These are phyloP conservation scores for Leucoma salicis DNA, from an alignment of 2,888 invertebrate genomes.

Conservation along the genomic window DNA sequence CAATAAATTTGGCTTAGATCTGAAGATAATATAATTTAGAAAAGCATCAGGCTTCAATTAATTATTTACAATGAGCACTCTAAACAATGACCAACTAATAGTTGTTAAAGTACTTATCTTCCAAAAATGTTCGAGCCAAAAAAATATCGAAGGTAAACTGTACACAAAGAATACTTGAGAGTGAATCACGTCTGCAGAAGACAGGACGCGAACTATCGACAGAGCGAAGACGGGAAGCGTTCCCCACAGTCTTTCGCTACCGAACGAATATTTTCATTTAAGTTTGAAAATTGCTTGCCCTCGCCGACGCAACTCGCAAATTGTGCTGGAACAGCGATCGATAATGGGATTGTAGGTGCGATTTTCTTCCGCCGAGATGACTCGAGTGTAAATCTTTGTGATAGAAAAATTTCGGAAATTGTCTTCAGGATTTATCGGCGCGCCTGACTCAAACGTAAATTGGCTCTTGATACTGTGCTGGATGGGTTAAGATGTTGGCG, in stretches of 20 bases:
- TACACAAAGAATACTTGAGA: slow-evolving; percentile 26
- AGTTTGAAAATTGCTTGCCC: slow-evolving; percentile 75
- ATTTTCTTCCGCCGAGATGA: slow-evolving; percentile 71
- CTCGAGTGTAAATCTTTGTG: slow-evolving; percentile 71
- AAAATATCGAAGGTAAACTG: slow-evolving; percentile 14
- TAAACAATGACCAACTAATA: no score
- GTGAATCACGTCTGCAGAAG: slow-evolving; percentile 29
- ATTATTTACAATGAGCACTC: no score
- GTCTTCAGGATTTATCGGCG: slow-evolving; percentile 63
- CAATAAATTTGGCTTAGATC: no score
- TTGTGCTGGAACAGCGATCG: slow-evolving; percentile 77
- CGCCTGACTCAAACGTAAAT: slow-evolving; percentile 48
- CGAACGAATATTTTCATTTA: slow-evolving; percentile 78
- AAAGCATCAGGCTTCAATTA: no score
- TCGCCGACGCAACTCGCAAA: slow-evolving; percentile 69
- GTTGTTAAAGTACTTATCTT: no score
- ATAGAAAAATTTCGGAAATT: slow-evolving; percentile 80
- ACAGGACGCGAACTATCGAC: slow-evolving; percentile 30
- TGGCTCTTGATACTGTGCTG: slow-evolving; percentile 60
- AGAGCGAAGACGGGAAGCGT: slow-evolving; percentile 29
- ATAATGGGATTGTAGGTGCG: slow-evolving; percentile 78
- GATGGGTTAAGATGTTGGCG: slow-evolving; percentile 37
- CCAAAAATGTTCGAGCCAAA: background rate
- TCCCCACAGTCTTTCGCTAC: slow-evolving; percentile 45
- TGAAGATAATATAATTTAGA: no score